Conservation (phyloP, 2,888 invertebrate genomes). For the Synergus itoensis region DNA sequence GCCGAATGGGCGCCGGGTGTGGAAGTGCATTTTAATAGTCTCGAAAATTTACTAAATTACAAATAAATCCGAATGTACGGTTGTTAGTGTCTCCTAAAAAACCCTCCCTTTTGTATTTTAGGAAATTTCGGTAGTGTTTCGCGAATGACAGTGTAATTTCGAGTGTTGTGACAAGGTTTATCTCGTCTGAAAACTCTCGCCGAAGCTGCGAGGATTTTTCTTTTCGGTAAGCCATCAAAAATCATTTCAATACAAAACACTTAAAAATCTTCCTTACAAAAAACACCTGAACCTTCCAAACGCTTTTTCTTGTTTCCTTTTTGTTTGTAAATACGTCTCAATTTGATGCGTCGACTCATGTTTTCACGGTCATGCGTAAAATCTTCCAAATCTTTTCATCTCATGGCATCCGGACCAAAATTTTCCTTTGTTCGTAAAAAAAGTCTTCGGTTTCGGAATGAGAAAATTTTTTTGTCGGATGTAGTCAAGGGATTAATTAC, state of each 20-base stretch:
- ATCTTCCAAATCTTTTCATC: constrained; percentile 36
- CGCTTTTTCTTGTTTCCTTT: neutral
- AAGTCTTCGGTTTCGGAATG: neutral
- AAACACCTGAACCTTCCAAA: too few relatives aligned
- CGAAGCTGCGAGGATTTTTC: constrained; percentile 15
- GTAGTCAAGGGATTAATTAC: constrained; percentile 38
- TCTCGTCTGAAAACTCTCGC: constrained; percentile 14
- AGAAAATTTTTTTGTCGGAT: constrained; percentile 36
- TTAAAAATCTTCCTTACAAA: neutral
- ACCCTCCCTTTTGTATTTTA: constrained; percentile 16
- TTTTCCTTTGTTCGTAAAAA: constrained; percentile 31
- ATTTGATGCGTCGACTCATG: neutral
- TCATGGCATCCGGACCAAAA: constrained; percentile 47
- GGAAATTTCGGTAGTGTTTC: neutral
- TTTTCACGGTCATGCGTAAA: constrained; percentile 30
- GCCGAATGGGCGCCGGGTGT: constrained; percentile 56
- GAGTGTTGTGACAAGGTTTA: constrained; percentile 33
- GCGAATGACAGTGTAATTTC: constrained; percentile 30
- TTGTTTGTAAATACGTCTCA: constrained; percentile 5
- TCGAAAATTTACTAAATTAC: constrained; percentile 3
- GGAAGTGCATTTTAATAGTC: constrained; percentile 10
- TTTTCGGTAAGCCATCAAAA: constrained; percentile 11
- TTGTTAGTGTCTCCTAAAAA: constrained; percentile 38
- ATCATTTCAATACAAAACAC: neutral
- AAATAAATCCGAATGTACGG: constrained; percentile 40